Base-by-base conservation (phyloP, 2,113 vertebrate genomes). In the Nothoprocta perdicaria region DNA sequence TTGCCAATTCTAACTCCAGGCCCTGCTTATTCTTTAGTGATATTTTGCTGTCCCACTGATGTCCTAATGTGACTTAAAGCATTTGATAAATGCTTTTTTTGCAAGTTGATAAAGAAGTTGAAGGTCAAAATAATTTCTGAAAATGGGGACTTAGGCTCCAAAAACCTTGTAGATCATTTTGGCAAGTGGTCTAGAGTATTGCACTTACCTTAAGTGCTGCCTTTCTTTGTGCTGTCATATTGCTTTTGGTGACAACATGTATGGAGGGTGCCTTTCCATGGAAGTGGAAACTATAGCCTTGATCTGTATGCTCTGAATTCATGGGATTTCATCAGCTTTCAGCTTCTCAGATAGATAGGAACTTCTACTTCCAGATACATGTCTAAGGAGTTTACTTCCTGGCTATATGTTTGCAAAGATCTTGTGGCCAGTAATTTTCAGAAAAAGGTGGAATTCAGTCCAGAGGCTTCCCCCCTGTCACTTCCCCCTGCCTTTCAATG, bases 381-480 rank as follows among this genome's bases (percentile, higher is more conserved):
- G 35, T 38, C 35, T 31, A 48, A 5, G 9, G 31, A 48, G 22
- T 17, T 14, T 45, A 68, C 22, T 48, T 68, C 31, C 66, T 68
- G 43, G 29, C 27, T 68, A 24, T 46, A 18, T 46, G 46, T 46
- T 46, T 46, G 46, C 72, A 74, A 90, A 77, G 72, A 86, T 69
- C 21, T 82, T 77, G 75, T 38, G 29, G 43, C 68, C 80, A 81
- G 85, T 46, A 81, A 94, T 95, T 93, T 94, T 40, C 79, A 91
- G 80, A 88, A n/a, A 95, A 96, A 84, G 69, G 50, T 73, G 29
- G 88, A 92, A 91, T 95, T 93, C 73, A 76, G 72, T 92, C 48
- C 76, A 72, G 45, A 68, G 33, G n/a, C n/a, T 8, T 66, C 41
- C 41, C 15, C 41, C 41, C 41, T 15, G 15, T n/a, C n/a, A n/a